These are phyloP conservation scores for Scophthalmus maximus DNA, from an alignment of 2,113 vertebrate species.

Conservation along the genomic window DNA sequence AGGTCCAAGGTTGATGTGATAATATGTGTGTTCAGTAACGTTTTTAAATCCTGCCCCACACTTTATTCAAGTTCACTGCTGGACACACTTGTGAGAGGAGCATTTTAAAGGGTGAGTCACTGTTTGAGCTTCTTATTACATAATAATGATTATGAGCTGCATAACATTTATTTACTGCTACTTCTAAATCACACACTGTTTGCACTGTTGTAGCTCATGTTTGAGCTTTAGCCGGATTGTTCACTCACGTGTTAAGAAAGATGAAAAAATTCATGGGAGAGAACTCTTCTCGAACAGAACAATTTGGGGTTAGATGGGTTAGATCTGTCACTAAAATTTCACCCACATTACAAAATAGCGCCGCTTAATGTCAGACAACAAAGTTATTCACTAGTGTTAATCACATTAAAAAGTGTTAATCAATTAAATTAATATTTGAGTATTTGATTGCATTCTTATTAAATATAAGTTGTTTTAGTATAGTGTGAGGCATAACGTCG, in stretches of 20 bases:
- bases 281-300: not conserved
- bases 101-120: constrained; percentile 50
- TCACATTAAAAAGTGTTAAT: no score
- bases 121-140: not conserved
- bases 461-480: not conserved
- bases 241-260: not conserved
- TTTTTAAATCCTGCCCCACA: constrained; percentile 8
- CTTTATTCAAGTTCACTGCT: constrained; percentile 10
- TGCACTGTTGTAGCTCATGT: not conserved
- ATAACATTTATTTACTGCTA: not conserved
- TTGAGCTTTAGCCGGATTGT: constrained; percentile 32
- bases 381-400: no score
- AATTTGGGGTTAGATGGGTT: not conserved
- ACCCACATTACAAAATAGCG: not conserved
- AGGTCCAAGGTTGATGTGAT: constrained; percentile 79
- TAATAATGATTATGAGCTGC: not conserved
- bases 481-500: no score
- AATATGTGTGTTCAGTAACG: constrained; percentile 41
- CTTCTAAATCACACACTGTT: not conserved
- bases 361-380: no score
- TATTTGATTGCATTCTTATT: not conserved
- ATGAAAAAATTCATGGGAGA: not conserved
- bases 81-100: constrained; percentile 17
- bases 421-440: no score
- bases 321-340: not conserved